These are phyloP conservation scores for Cranoglanis bouderius DNA, from an alignment of 2,113 vertebrate species.

Conservation along the genomic window DNA sequence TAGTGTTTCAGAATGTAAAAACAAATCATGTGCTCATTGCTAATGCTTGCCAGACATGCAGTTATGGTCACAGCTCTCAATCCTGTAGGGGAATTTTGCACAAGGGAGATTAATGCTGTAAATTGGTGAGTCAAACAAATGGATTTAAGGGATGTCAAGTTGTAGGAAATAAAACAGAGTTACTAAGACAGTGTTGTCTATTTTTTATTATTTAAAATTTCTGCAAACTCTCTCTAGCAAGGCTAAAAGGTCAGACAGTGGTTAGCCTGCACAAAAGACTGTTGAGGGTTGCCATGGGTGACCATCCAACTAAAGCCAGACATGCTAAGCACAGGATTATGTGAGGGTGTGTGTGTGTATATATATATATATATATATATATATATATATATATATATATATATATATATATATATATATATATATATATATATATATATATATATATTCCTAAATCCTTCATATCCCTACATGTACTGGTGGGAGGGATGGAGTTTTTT, in stretches of 20 bases:
- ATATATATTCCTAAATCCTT: slow-evolving; percentile 25
- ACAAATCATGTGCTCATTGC: slow-evolving; percentile 45
- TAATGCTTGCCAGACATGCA: slow-evolving; percentile 45
- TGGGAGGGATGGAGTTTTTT: slow-evolving; percentile 9
- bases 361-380: too few relatives aligned
- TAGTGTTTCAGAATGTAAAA: slow-evolving; percentile 51
- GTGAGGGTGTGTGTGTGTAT: slow-evolving; percentile 6
- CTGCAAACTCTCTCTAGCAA: slow-evolving; percentile 21
- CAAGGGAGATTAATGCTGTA: slow-evolving; percentile 30
- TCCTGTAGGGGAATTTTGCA: slow-evolving; percentile 37
- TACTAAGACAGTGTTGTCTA: neutral
- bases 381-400: neutral
- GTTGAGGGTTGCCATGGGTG: slow-evolving; percentile 61
- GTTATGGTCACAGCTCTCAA: slow-evolving; percentile 38
- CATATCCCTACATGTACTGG: slow-evolving; percentile 31
- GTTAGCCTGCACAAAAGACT: slow-evolving; percentile 47
- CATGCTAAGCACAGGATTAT: slow-evolving; percentile 53
- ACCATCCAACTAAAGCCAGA: slow-evolving; percentile 58
- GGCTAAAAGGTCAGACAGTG: slow-evolving; percentile 66
- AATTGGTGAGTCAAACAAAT: slow-evolving; percentile 23
- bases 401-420: too few relatives aligned
- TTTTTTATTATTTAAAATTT: neutral
- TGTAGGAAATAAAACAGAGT: neutral
- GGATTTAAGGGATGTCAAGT: neutral
- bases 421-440: too few relatives aligned